Base-by-base conservation (phyloP, 2,113 vertebrate genomes). In the Psilopsiagon aymara region DNA sequence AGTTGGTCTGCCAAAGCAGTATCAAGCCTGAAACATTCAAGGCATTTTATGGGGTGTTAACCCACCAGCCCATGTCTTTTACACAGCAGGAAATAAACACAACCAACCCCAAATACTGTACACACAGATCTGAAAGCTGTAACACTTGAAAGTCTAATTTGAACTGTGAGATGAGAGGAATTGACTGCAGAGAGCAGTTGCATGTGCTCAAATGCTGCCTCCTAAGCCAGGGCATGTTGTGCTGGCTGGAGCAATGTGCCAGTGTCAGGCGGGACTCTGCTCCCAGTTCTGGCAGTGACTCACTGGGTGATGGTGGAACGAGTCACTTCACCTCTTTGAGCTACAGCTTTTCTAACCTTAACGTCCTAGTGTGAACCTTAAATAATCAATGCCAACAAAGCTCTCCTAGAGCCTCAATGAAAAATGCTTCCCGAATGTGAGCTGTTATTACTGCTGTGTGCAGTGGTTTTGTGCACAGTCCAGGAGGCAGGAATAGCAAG, bases 391-490 rank as follows among this genome's bases (percentile, higher is more conserved):
- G 59, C 49, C 78, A 79, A 71, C 47, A 81, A 21, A 67, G 66
- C 47, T 51, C 29, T 82, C 67, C 86, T n/a, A 73, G 5, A 90
- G 66, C 51, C 53, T 69, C 18, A 7, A 17, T 35, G 62, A 52
- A 43, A 59, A 86, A 35, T 1, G 0, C 52, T 53, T 59, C 82
- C 74, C 0, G 0, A 91, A 67, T 3, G 3, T 7, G 90, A 35
- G 57, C 41, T 4, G 70, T 16, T 77, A 8, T 41, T 33, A 14
- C 63, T 47, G 63, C 47, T 25, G 49, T 8, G 75, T 69, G 39
- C 49, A 4, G 35, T 15, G 73, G 47, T 16, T 75, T 63, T 53
- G 44, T 16, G 17, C 0, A 0, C 0, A 1, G 66, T 49, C 57
- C 44, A 10, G 18, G 13, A 33, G 84, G 92, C 86, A 80, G 74